These are phyloP conservation scores for Tenrec ecaudatus DNA, from an alignment of 2,113 vertebrate genomes.

Conservation along the genomic window DNA sequence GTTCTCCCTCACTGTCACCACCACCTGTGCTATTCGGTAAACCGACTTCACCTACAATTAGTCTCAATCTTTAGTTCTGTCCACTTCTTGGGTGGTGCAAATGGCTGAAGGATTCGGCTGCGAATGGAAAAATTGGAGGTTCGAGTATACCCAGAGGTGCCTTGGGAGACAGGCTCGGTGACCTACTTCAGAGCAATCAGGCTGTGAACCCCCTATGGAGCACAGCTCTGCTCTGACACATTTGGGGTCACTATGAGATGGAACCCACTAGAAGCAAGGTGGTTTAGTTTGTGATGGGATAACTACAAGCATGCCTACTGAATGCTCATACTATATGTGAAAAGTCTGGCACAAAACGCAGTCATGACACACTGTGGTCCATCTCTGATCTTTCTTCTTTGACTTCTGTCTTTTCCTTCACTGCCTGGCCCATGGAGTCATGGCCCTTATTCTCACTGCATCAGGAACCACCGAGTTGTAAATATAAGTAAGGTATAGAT, in stretches of 20 bases:
- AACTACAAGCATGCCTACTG: neutral
- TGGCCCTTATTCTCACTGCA: neutral
- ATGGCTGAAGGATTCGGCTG: neutral
- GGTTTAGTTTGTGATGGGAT: neutral
- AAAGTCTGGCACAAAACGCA: neutral
- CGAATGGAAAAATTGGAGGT: neutral
- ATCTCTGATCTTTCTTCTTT: neutral
- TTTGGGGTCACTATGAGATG: neutral
- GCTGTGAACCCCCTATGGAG: neutral
- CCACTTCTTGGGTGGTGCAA: neutral
- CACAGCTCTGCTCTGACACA: neutral
- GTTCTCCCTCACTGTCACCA: neutral
- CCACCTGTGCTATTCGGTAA: neutral
- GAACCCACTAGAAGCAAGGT: neutral
- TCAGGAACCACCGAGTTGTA: neutral
- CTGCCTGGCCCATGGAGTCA: neutral
- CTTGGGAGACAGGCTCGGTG: neutral
- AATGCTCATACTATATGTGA: neutral
- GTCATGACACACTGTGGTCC: neutral
- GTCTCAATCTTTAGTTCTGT: neutral
- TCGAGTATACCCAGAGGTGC: neutral
- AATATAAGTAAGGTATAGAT: neutral
- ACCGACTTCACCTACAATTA: neutral
- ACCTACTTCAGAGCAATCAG: neutral
- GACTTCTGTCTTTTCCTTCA: conserved; percentile 1